Base-by-base conservation (phyloP, 2,113 vertebrate species). In the Gila orcuttii region DNA sequence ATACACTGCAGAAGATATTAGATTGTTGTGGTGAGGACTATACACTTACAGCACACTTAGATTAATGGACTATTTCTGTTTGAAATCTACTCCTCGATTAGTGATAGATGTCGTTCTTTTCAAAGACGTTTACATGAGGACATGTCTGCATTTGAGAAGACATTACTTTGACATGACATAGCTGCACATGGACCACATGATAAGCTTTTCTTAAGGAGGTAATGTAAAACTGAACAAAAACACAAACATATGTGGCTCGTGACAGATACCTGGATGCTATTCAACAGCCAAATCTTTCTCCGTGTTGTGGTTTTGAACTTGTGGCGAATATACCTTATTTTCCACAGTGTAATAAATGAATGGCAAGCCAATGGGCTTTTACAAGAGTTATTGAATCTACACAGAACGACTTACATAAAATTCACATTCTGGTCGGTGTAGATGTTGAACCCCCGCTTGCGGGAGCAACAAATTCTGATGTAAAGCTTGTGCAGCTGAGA, bases 81-180 rank as follows among this genome's bases (percentile, higher is more conserved):
- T 66, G 60, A 66, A 80, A 66, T 80, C 55, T 45, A 25, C 59
- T 47, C 64, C 62, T 23, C n/a, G 4, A 47, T 57, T 59, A 33
- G 31, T 79, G 31, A 39, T 66, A 42, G 23, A 86, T 79, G 21
- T 45, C 25, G 39, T 73, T 80, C 45, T 81, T 86, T 73, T 62
- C 81, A 50, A 57, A 84, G 52, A 86, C 57, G 33, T 79, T 42
- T 71, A 81, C 31, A 77, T 73, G 64, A 90, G 84, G 81, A 89
- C 75, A 68, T 82, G 83, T 78, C 31, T 57, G 52, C 76, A 55
- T 83, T 77, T 87, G 86, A 91, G 78, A 28, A 62, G 73, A 85
- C 85, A 90, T 90, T 88, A 89, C 84, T 69, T 64, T 78, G 74
- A 89, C 82, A 81, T 86, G 89, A 89, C 89, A 89, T 62, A 88